Conservation (phyloP, 2,888 invertebrate genomes). For the Amiota mariae region DNA sequence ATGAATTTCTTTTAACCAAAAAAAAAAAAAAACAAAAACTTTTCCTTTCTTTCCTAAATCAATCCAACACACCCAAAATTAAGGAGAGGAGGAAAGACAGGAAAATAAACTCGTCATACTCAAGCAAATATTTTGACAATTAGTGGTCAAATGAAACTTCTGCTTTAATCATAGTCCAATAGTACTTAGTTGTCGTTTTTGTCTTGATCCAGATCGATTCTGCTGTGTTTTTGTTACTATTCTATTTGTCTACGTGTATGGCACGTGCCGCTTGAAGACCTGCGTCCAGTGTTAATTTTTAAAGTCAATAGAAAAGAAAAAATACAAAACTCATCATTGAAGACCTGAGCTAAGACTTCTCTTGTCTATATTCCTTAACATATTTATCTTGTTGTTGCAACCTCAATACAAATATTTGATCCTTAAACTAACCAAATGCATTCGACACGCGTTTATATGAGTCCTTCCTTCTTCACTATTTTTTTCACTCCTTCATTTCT, state of each 20-base stretch:
- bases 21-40: too few species aligned
- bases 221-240: too few species aligned
- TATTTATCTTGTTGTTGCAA: background rate
- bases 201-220: too few species aligned
- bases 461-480: background rate
- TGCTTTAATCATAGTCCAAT: conserved; percentile 52
- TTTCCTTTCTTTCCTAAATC: too few species aligned
- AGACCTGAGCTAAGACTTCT: conserved; percentile 15
- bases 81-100: too few species aligned
- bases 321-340: conserved; percentile 31
- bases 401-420: conserved; percentile 8
- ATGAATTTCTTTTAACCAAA: too few species aligned
- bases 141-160: conserved; percentile 62
- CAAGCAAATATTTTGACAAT: conserved; percentile 69
- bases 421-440: conserved; percentile 10
- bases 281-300: conserved; percentile 23
- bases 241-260: conserved; percentile 24
- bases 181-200: too few species aligned
- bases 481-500: conserved; percentile 33
- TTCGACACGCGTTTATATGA: conserved; percentile 46
- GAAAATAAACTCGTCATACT: conserved; percentile 23
- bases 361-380: background rate
- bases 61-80: too few species aligned
- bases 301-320: conserved; percentile 26
- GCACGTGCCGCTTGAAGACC: conserved; percentile 49